Evolutionary conservation across 2,888 invertebrate genomes (phyloP), one percentile per base, ranked within the genome.

Genomic region (Phymatocera aterrima): DNA sequence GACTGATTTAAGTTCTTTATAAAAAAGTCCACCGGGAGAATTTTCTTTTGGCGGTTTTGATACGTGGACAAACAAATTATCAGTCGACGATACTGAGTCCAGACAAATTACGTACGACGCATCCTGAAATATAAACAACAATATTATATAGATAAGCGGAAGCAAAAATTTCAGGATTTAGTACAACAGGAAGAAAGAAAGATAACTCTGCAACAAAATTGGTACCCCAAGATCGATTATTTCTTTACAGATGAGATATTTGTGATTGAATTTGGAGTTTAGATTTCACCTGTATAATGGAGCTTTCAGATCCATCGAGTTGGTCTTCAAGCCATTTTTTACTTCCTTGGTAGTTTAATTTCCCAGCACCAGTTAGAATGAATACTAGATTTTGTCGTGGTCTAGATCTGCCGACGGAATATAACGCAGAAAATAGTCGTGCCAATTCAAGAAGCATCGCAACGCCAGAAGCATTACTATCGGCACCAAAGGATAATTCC

Each of bases 301-400:
- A 93, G 61, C 94, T 93, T 83, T 96, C 95, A 18, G 93, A 90
- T 0, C 94, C 94, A 88, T 99, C 99, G 80, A 97, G 90, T 87
- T 97, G 97, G 87, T 98, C 97, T 88, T 98, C 98, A 15, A 99
- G 92, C 97, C 98, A 99, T 87, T 97, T 97, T 91, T 98, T 98
- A 57, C 97, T 95, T 0, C 99, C 98, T 90, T 97, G 97, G 89
- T 97, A 99, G 92, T 99, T 99, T 51, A 96, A 93, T 89, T 97
- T 96, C 3, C 99, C 99, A 57, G 96, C 96, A 24, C 98, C 98
- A 37, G 97, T 95, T 78, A 98, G 92, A 77, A 98, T 92, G 90
- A 99, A 99, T 77, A 99, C 91, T 15, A 99, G 91, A 83, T 97
- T 95, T 64, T 95, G 95, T 74, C 93, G 94, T 0, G 96, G 95